Evolutionary conservation across 2,888 invertebrate genomes (phyloP).

Genomic region (Coenonympha glycerion): DNA sequence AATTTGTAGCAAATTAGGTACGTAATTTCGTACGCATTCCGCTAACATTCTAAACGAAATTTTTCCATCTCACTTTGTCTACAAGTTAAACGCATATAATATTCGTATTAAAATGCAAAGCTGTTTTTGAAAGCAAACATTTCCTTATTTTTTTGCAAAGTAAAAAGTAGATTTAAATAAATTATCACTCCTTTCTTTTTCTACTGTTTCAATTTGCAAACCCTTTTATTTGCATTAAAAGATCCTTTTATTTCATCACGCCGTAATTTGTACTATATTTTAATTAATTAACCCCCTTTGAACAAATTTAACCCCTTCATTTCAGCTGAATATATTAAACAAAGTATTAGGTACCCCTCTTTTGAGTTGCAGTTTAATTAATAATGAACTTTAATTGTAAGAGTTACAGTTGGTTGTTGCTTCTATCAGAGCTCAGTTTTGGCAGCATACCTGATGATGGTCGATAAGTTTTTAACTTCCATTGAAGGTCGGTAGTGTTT

Average conservation of each 20-base stretch:
- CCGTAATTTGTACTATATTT: not conserved
- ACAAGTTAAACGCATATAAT: too few relatives aligned
- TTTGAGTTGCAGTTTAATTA: not conserved
- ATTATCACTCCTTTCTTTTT: not conserved
- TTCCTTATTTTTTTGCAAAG: too few relatives aligned
- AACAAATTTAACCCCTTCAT: not conserved
- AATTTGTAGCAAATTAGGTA: too few relatives aligned
- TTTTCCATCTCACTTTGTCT: too few relatives aligned
- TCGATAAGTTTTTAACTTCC: not conserved
- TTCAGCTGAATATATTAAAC: conserved; percentile 1
- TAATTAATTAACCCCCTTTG: not conserved
- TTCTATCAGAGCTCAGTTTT: not conserved
- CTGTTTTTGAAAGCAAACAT: too few relatives aligned
- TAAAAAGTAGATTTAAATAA: too few relatives aligned
- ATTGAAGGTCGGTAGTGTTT: not conserved
- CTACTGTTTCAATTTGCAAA: not conserved
- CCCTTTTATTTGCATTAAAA: not conserved
- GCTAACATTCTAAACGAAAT: too few relatives aligned
- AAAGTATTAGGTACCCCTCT: not conserved
- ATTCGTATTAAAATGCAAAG: too few relatives aligned
- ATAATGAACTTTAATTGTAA: not conserved
- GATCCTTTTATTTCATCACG: not conserved
- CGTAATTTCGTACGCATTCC: too few relatives aligned
- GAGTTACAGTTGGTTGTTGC: not conserved
- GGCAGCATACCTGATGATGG: not conserved